Base-by-base conservation (phyloP, 2,797 vertebrate genomes). In the Euphonia xanthogaster region DNA sequence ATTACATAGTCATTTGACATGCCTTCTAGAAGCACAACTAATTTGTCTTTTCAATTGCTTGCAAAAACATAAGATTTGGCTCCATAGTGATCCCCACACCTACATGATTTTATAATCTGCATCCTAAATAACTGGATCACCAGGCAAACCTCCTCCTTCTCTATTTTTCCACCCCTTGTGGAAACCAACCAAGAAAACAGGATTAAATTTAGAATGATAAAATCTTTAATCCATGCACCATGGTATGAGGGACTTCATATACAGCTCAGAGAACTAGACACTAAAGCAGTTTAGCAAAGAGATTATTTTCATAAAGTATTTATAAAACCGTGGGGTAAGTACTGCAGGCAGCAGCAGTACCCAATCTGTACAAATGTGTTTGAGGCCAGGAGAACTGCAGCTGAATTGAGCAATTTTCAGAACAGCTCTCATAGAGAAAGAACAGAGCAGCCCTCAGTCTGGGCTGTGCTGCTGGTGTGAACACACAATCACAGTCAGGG, bases 281-380 rank as follows among this genome's bases (percentile, higher is more conserved):
- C 57, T 68, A 20, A 88, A 86, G 87, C n/a, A 86, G 90, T 96
- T 96, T 86, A 93, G 86, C 33, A 39, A 55, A 96, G 92, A 90
- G 96, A 94, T 94, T 95, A 94, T 91, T 96, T 96, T 91, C 85
- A 88, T 90, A 3, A 80, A 94, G 90, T 83, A 91, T 94, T 96
- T 94, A 84, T 93, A 94, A 93, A 60, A 75, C 93, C 0, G 33
- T 66, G 85, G 79, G 85, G 88, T 87, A 86, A 90, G 87, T 54
- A 90, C 76, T 86, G 89, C 91, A 96, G 66, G 93, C 79, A 86
- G 91, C 87, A 88, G 85, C 82, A 93, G 55, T 5, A 75, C 79
- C 88, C 85, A 79, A 53, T 84, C 58, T 87, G 61, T 60, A 89
- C 68, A 61, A 65, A 89, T 13, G 65, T 21, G 88, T 91, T 37